A percentile compares a stretch with the other conserved stretches of the same genome.
Conservation (phyloP, 2,888 invertebrate genomes). For the Dasysyrphus tricinctus region DNA sequence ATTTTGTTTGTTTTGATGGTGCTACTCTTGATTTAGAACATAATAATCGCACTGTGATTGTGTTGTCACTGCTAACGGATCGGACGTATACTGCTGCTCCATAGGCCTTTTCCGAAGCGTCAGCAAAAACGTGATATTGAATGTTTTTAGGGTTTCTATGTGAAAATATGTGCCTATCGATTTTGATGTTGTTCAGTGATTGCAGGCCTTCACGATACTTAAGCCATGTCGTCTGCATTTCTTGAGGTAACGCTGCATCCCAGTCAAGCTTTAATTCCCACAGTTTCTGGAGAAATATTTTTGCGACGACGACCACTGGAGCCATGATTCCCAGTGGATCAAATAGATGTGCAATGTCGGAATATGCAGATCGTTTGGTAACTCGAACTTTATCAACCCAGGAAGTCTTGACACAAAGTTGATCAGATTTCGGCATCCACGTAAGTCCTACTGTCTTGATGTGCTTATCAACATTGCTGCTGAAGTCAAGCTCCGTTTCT, state of each 20-base stretch:
- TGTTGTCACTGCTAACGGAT: neutral
- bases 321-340: neutral
- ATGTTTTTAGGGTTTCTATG: neutral
- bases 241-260: neutral
- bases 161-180: neutral
- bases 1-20: neutral
- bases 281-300: slow-evolving; percentile 12
- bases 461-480: neutral
- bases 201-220: slow-evolving; percentile 13
- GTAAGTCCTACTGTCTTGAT: neutral
- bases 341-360: too few species aligned
- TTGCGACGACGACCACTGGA: slow-evolving; percentile 3
- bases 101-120: neutral
- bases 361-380: too few species aligned
- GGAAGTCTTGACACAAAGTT: neutral
- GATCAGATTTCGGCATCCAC: neutral
- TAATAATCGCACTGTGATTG: neutral
- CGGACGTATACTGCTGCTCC: neutral
- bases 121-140: neutral
- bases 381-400: too few species aligned
- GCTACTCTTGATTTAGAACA: neutral
- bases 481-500: neutral
- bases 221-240: neutral
- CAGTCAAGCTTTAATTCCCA: neutral
- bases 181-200: neutral